phyloP scores from a whole-genome alignment of 2,888 invertebrate genomes.

The Laspeyria flexula region DNA sequence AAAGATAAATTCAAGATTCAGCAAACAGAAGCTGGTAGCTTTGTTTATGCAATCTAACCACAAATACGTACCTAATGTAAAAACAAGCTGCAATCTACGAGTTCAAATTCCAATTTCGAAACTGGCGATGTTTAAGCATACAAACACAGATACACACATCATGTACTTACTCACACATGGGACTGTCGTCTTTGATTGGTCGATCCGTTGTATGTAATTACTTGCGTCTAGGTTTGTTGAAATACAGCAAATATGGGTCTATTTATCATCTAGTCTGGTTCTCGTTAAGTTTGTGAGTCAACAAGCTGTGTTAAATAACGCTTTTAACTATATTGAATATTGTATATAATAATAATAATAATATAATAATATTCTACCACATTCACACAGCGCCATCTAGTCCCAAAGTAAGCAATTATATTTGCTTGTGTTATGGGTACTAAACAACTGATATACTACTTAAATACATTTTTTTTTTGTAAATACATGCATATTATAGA shows the following conservation, averaged over 20 bases:
- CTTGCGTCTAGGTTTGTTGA: constrained; percentile 31
- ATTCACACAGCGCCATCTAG: no score
- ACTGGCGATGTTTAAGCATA: constrained; percentile 12
- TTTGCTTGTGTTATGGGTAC: no score
- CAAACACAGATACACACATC: neutral
- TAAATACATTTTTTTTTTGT: no score
- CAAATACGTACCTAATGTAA: neutral
- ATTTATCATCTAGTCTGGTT: constrained; percentile 31
- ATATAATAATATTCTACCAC: no score
- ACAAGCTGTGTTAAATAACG: constrained; percentile 12
- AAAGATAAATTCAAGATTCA: neutral
- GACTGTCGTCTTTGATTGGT: constrained; percentile 28
- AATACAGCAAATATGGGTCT: constrained; percentile 28
- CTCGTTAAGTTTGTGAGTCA: constrained; percentile 23
- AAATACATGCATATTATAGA: no score
- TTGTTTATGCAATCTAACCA: neutral
- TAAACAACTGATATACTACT: no score
- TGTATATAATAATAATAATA: neutral
- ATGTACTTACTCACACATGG: constrained; percentile 14
- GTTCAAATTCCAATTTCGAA: constrained; percentile 33
- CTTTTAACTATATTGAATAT: neutral
- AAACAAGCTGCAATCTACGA: constrained; percentile 11
- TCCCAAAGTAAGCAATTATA: no score
- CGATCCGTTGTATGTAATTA: constrained; percentile 28
- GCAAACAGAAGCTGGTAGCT: neutral